Conservation (phyloP, 1,140 invertebrate genomes). For the Leptinotarsa lineolata region DNA sequence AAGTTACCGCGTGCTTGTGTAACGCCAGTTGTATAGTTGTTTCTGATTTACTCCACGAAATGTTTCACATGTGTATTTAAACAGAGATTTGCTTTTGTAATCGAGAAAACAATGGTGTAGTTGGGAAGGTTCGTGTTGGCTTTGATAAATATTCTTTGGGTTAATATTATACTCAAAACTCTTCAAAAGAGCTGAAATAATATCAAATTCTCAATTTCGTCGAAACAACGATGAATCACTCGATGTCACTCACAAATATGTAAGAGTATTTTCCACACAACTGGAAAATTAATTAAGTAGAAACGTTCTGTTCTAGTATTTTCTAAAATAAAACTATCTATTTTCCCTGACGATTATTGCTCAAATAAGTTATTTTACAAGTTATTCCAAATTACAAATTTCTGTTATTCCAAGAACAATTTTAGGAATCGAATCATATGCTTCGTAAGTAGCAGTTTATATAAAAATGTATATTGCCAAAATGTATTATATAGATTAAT, state of each 20-base stretch:
- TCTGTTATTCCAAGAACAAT: slow-evolving; percentile 25
- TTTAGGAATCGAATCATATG: slow-evolving; percentile 41
- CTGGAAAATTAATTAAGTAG: too few species aligned
- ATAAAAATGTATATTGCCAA: slow-evolving; percentile 44
- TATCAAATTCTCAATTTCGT: too few species aligned
- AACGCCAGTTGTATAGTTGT: slow-evolving; percentile 44
- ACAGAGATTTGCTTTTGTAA: slow-evolving; percentile 35
- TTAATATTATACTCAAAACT: background rate
- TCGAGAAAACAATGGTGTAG: slow-evolving; percentile 1
- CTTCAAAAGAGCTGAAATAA: too few species aligned
- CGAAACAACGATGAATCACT: too few species aligned
- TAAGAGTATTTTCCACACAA: too few species aligned
- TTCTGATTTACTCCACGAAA: slow-evolving; percentile 38
- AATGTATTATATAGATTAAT: slow-evolving; percentile 43
- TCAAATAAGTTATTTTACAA: too few species aligned
- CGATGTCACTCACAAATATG: too few species aligned
- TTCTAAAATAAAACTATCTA: too few species aligned
- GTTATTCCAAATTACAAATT: background rate
- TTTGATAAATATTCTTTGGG: background rate
- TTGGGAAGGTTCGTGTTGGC: background rate
- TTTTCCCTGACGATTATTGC: too few species aligned
- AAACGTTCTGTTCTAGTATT: too few species aligned
- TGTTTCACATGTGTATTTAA: slow-evolving; percentile 36
- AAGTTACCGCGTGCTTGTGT: slow-evolving; percentile 35
- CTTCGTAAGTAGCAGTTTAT: slow-evolving; percentile 43